phyloP scores from a whole-genome alignment of 2,797 vertebrate species.

The Choloepus didactylus region DNA sequence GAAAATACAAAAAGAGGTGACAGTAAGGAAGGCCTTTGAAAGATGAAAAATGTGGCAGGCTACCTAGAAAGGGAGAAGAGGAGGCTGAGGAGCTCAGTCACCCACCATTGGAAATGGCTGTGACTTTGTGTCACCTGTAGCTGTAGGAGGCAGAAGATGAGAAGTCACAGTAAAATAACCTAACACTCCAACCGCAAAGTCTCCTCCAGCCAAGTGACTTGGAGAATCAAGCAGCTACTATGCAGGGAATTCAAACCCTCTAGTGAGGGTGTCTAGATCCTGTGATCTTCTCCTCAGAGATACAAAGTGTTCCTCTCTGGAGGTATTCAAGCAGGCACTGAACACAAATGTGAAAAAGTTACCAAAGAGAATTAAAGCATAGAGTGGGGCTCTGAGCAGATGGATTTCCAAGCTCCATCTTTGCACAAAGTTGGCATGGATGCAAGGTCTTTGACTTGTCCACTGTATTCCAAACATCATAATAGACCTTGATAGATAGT shows the following conservation, averaged over 20 bases:
- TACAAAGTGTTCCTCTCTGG: neutral
- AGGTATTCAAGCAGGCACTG: neutral
- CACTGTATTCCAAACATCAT: neutral
- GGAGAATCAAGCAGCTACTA: neutral
- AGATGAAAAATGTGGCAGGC: conserved; percentile 11
- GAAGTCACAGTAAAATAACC: neutral
- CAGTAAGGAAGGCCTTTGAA: conserved; percentile 83
- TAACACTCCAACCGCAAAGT: neutral
- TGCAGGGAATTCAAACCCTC: neutral
- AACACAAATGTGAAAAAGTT: neutral
- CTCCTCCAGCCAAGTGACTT: no score
- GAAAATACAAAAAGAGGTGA: conserved; percentile 84
- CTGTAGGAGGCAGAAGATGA: neutral
- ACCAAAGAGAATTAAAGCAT: neutral
- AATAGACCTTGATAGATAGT: neutral
- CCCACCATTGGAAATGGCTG: neutral
- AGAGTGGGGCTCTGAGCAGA: neutral
- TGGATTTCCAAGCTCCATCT: neutral
- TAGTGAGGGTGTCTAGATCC: neutral
- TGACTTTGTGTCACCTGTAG: neutral
- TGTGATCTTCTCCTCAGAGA: neutral
- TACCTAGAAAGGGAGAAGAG: neutral
- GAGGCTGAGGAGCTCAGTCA: neutral
- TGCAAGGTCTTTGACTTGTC: neutral
- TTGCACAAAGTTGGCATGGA: neutral